phyloP scores from a whole-genome alignment of 1,140 invertebrate genomes.

The Parasteatoda tepidariorum region DNA sequence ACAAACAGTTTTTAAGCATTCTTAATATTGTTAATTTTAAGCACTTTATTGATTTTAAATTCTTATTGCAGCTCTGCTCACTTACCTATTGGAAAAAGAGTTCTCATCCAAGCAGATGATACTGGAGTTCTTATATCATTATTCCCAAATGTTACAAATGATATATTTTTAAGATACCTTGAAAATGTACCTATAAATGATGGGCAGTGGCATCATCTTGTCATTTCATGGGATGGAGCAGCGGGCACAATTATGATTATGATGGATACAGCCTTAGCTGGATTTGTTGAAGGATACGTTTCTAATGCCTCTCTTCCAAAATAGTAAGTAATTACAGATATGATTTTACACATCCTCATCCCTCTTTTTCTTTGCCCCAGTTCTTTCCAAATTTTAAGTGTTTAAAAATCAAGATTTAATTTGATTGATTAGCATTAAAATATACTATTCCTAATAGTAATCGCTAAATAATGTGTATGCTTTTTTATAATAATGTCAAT shows the following conservation, averaged over 20 bases:
- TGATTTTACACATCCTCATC: too few relatives aligned
- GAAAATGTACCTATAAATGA: slow-evolving; percentile 91
- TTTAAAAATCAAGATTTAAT: too few relatives aligned
- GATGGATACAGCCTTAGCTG: slow-evolving; percentile 92
- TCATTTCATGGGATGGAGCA: slow-evolving; percentile 91
- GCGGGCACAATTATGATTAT: slow-evolving; percentile 84
- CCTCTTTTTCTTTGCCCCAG: too few relatives aligned
- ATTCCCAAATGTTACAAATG: slow-evolving; percentile 83
- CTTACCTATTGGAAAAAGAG: slow-evolving; percentile 79
- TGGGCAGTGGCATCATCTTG: slow-evolving; percentile 96
- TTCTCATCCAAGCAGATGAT: slow-evolving; percentile 88
- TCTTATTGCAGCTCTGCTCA: slow-evolving; percentile 74
- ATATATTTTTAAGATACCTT: slow-evolving; percentile 90
- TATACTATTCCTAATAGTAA: too few relatives aligned
- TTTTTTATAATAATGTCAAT: too few relatives aligned
- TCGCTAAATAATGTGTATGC: too few relatives aligned
- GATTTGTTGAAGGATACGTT: slow-evolving; percentile 77
- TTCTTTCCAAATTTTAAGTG: too few relatives aligned
- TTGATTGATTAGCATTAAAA: too few relatives aligned
- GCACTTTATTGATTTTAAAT: not conserved
- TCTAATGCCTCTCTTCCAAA: slow-evolving; percentile 73
- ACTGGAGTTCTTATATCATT: slow-evolving; percentile 89
- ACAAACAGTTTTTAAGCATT: too few relatives aligned
- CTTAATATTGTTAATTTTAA: too few relatives aligned
- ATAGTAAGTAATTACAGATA: slow-evolving; percentile 77